These are phyloP conservation scores for Spermophilus dauricus DNA, from an alignment of 2,113 vertebrate species.

Conservation along the genomic window DNA sequence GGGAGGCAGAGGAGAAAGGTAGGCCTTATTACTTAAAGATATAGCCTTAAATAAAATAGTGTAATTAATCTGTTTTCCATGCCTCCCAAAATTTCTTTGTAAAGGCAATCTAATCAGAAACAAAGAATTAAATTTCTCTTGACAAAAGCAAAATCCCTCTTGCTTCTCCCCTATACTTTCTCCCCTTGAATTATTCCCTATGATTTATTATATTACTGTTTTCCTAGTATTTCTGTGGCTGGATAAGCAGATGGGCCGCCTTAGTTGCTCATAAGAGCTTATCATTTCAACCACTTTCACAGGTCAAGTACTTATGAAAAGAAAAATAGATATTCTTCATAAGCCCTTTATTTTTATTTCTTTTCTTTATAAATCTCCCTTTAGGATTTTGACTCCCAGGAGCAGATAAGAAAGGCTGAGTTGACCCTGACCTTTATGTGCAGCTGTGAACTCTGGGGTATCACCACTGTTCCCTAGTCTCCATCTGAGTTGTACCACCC, in stretches of 20 bases:
- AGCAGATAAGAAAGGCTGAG: background rate
- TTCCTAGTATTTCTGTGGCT: background rate
- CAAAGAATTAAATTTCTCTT: background rate
- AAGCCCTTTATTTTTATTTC: background rate
- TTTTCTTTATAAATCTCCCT: background rate
- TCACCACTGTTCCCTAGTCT: background rate
- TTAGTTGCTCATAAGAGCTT: background rate
- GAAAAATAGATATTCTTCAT: background rate
- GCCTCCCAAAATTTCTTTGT: background rate
- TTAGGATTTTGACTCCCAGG: conserved; percentile 10
- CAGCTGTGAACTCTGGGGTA: background rate
- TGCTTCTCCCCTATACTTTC: background rate
- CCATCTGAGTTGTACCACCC: background rate
- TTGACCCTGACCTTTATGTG: background rate
- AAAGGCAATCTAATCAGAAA: background rate
- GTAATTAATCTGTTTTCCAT: background rate
- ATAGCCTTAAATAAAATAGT: background rate
- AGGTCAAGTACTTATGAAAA: conserved; percentile 4
- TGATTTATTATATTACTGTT: background rate
- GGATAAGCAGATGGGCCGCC: background rate
- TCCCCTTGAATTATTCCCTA: background rate
- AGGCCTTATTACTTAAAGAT: background rate
- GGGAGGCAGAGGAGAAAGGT: background rate
- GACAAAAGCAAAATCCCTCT: background rate
- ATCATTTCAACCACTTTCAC: background rate